phyloP scores from a whole-genome alignment of 2,888 invertebrate species.

The Netelia inedita region DNA sequence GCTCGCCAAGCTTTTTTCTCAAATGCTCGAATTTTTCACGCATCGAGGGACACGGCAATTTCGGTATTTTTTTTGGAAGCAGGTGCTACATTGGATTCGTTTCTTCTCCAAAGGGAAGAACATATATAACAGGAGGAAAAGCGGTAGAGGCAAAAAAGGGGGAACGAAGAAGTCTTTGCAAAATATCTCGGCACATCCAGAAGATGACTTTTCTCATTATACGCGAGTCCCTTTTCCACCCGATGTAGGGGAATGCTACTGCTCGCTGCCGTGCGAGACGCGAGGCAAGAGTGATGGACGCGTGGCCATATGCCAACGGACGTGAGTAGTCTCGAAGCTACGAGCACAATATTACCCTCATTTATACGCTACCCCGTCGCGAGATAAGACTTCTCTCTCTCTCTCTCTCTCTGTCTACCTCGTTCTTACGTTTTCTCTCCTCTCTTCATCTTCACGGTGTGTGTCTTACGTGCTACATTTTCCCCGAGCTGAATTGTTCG shows the following conservation, averaged over 20 bases:
- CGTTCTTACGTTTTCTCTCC: conserved; percentile 3
- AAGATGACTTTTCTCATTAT: conserved; percentile 70
- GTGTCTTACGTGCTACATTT: conserved; percentile 48
- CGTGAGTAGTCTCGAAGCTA: conserved; percentile 71
- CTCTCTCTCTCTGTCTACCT: conserved; percentile 31
- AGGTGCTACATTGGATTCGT: conserved; percentile 4
- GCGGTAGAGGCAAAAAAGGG: background rate
- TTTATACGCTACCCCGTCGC: conserved; percentile 69
- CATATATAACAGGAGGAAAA: background rate
- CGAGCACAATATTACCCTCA: conserved; percentile 72
- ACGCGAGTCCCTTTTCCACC: conserved; percentile 56
- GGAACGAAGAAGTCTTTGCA: conserved; percentile 26
- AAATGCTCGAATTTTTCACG: conserved; percentile 46
- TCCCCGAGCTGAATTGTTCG: conserved; percentile 53
- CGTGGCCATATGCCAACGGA: conserved; percentile 70
- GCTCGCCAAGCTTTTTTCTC: conserved; percentile 3
- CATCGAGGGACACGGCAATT: conserved; percentile 27
- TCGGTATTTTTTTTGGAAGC: conserved; percentile 35
- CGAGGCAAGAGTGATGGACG: conserved; percentile 67
- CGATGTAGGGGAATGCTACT: conserved; percentile 12
- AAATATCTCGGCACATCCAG: conserved; percentile 60
- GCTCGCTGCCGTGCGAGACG: conserved; percentile 25
- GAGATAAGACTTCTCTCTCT: conserved; percentile 68
- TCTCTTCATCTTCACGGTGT: conserved; percentile 29
- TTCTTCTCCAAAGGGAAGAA: background rate